Conservation (phyloP, 2,888 invertebrate species). For the Thecophora atra region DNA sequence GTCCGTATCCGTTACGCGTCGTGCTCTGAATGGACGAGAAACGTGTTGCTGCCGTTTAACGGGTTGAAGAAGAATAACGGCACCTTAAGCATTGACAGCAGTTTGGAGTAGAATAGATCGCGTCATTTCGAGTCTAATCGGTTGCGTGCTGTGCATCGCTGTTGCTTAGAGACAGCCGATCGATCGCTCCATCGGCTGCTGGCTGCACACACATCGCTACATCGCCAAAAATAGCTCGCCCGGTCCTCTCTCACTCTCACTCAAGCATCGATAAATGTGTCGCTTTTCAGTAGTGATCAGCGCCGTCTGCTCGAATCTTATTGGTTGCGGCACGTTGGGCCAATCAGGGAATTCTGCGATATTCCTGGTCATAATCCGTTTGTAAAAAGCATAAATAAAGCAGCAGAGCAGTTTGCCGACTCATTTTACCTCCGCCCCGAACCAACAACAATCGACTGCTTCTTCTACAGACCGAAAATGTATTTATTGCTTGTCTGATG, state of each 20-base stretch:
- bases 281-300: background rate
- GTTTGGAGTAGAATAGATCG: slow-evolving; percentile 33
- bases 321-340: background rate
- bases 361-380: no score
- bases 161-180: background rate
- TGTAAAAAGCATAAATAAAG: no score
- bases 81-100: slow-evolving; percentile 31
- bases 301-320: background rate
- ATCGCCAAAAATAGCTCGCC: slow-evolving; percentile 20
- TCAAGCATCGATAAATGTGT: slow-evolving; percentile 16
- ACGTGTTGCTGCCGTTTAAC: slow-evolving; percentile 40
- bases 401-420: no score
- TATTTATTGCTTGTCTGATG: no score
- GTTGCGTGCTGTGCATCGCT: slow-evolving; percentile 19
- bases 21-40: background rate
- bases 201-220: slow-evolving; percentile 14
- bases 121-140: slow-evolving; percentile 14
- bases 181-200: background rate
- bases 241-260: background rate
- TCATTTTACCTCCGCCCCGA: no score
- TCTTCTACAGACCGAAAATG: no score
- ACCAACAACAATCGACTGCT: no score
- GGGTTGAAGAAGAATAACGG: slow-evolving; percentile 48
- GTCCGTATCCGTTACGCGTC: slow-evolving; percentile 27
- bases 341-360: no score